Conservation (phyloP, 1,140 invertebrate species). For the Lysiphlebus fabarum region DNA sequence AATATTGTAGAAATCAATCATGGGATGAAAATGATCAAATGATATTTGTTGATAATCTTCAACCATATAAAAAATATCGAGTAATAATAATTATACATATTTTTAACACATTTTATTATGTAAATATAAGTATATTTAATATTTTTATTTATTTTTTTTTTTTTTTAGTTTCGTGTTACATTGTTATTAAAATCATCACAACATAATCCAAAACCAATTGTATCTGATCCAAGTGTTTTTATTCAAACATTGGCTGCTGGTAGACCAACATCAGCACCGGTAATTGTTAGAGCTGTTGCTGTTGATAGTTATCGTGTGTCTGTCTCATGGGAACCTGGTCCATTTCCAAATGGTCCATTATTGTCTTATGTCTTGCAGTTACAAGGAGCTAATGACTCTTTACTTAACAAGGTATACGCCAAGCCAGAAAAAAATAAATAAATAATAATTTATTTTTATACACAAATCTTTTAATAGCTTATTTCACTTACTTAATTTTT, state of each 20-base stretch:
- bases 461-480: too few relatives aligned
- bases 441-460: background rate
- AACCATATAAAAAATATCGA: conserved; percentile 85
- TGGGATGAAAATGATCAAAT: conserved; percentile 62
- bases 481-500: background rate
- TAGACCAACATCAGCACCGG: conserved; percentile 69
- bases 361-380: conserved; percentile 76
- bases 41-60: conserved; percentile 70
- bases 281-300: conserved; percentile 71
- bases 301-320: conserved; percentile 80
- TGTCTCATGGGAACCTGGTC: conserved; percentile 82
- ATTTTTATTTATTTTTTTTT: background rate
- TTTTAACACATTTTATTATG: conserved; percentile 28
- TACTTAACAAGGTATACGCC: conserved; percentile 61
- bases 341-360: conserved; percentile 82
- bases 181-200: conserved; percentile 63
- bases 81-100: conserved; percentile 54
- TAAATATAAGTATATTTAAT: background rate
- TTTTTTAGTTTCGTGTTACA: conserved; percentile 77
- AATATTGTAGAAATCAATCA: conserved; percentile 68
- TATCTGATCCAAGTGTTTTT: conserved; percentile 74
- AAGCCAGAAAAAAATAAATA: conserved; percentile 41
- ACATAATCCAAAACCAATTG: conserved; percentile 67
- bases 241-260: conserved; percentile 76
- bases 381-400: conserved; percentile 60